Evolutionary conservation across 2,797 vertebrate species (phyloP), one percentile per base, ranked within the genome.

Genomic region (Kryptolebias ocellatus): DNA sequence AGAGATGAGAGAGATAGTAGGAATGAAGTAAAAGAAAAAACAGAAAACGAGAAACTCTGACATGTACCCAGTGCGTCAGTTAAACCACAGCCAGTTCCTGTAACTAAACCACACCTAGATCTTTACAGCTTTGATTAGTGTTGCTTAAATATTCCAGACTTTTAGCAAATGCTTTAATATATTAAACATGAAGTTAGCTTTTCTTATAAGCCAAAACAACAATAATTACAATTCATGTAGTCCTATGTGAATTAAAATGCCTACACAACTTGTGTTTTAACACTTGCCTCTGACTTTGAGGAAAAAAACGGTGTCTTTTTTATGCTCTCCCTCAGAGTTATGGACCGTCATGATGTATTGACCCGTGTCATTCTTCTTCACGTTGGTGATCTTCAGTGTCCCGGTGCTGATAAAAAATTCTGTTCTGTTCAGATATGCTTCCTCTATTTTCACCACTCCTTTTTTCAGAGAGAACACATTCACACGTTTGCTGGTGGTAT

Each of bases 281-380:
- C 24, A 84, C 81, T 83, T 83, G 20, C 87, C 84, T 83, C 80
- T 17, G 31, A 90, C 58, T 17, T 82, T 34, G 64, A 92, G 60
- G 0, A 11, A 44, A 8, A 89, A 1, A 0, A 0, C 0, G 4
- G 68, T 14, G 0, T 0, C 44, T 52, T 10, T 60, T 11, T 70
- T 0, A 0, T 0, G 0, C 3, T 44, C 0, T 7, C 82, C 85
- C 1, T 74, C 0, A 0, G 0, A 1, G 37, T 37, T 0, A 64
- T 49, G 79, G 42, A 67, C 20, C 0, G 85, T 71, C 8, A 81
- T 1, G 0, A 0, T 52, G 73, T 88, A 91, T 18, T 10, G 65
- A 10, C 83, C 86, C 0, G 85, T 55, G 49, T 91, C 89, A 6
- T 5, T 67, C 53, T 0, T 58, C 68, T 59, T 31, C 70, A 82